Conservation (phyloP, 1,140 invertebrate species). For the Hylaeus volcanicus region DNA sequence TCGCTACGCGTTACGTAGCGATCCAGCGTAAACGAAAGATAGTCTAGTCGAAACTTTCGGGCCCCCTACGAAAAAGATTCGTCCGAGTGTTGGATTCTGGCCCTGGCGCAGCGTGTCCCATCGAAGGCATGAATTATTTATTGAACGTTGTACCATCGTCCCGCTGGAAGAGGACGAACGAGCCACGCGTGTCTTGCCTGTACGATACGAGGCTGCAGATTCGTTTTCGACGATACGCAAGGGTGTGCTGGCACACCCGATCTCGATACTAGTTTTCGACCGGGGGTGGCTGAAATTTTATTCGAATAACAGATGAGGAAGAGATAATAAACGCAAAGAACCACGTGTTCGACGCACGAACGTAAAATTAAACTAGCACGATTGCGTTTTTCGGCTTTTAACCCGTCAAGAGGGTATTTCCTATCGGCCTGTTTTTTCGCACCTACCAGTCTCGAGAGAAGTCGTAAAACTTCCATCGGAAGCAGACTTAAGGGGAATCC, state of each 20-base stretch:
- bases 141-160: conserved; percentile 44
- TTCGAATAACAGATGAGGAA: too few species aligned
- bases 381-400: neutral
- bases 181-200: neutral
- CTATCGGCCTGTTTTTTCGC: too few species aligned
- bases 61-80: neutral
- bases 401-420: too few species aligned
- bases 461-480: neutral
- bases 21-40: neutral
- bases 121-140: conserved; percentile 65
- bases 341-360: too few species aligned
- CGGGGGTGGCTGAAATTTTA: too few species aligned
- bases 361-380: neutral
- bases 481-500: neutral
- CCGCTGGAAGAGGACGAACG: neutral
- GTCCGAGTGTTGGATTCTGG: neutral
- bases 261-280: neutral
- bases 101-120: conserved; percentile 28
- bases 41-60: neutral
- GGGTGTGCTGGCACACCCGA: neutral
- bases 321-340: too few species aligned
- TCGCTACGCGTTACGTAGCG: too few species aligned
- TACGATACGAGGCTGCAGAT: neutral
- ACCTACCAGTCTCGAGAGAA: neutral
- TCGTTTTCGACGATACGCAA: neutral